Base-by-base conservation (phyloP, 2,797 vertebrate species). In the Acrossocheilus wenchowensis region DNA sequence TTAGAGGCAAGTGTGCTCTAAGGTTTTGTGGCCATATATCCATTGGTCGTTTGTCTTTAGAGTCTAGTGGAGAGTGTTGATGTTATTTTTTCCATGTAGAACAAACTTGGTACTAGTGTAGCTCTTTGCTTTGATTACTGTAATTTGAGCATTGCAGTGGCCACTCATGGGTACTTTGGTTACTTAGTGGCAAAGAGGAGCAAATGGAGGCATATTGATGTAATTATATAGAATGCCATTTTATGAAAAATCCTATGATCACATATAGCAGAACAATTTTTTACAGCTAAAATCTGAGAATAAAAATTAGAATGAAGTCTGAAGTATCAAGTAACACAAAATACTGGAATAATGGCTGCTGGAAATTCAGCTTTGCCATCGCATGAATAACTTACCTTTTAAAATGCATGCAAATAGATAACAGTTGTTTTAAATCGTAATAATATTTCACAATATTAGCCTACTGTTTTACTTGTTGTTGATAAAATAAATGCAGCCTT, bases 141-240 rank as follows among this genome's bases (percentile, higher is more conserved):
- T 75, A 91, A 91, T 93, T 93, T 91, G 86, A 81, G 50, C 36
- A 52, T 41, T 64, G 79, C 85, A 84, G 90, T 90, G 50, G 86
- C 78, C 57, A 87, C 90, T 90, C 83, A 89, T 92, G 91, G 91
- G 86, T 85, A 72, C 85, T 66, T 75, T 41, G 87, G n/a, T 81
- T 83, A 41, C 60, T 62, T 87, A 66, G 85, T 90, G 17, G 41
- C 64, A 71, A 81, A 88, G 50, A 90, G 86, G 85, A 88, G 57
- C 82, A 91, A 90, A 92, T 92, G 87, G 64, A 89, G 91, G 91
- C 83, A 88, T 79, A 86, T 68, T 80, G 41, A 79, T 87, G 86
- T 72, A 83, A 90, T 90, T 64, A 75, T 48, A 75, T 50, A 52
- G 26, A 72, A 26, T 41, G 45, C 19, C n/a, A 14, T 66, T 84